Conservation (phyloP, 2,888 invertebrate genomes). For the Tenodera sinensis region DNA sequence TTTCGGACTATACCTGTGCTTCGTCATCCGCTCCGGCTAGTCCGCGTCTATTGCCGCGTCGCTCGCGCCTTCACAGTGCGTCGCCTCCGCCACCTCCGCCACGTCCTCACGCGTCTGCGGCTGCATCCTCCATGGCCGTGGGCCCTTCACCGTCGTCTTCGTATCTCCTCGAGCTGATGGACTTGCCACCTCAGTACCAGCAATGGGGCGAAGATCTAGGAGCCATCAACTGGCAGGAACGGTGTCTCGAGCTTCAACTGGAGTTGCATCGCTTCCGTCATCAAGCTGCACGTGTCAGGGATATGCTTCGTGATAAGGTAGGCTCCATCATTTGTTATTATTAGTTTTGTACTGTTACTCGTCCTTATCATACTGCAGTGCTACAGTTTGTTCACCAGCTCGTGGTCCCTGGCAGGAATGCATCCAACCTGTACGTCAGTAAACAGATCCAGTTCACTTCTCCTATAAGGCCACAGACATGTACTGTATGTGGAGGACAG, state of each 20-base stretch:
- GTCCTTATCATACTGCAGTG: no score
- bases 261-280: conserved; percentile 81
- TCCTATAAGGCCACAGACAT: no score
- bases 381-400: no score
- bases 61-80: conserved; percentile 42
- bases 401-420: no score
- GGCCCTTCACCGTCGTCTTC: conserved; percentile 34
- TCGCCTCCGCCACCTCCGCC: conserved; percentile 50
- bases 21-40: conserved; percentile 35
- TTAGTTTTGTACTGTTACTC: no score
- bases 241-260: conserved; percentile 79
- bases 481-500: no score
- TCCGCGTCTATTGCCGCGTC: conserved; percentile 49
- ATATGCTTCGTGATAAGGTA: conserved; percentile 89
- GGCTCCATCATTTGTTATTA: conserved; percentile 6
- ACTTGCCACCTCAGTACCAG: conserved; percentile 23
- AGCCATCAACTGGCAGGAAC: conserved; percentile 80
- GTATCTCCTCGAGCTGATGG: conserved; percentile 25
- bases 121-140: conserved; percentile 40
- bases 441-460: no score
- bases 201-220: conserved; percentile 46
- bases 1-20: conserved; percentile 63
- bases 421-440: no score
- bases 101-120: conserved; percentile 39
- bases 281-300: conserved; percentile 81